Percentiles rank a stretch among this genome's conserved stretches.
These are phyloP conservation scores for Pachycephala philippinensis DNA, from an alignment of 2,113 vertebrate species.

Conservation along the genomic window DNA sequence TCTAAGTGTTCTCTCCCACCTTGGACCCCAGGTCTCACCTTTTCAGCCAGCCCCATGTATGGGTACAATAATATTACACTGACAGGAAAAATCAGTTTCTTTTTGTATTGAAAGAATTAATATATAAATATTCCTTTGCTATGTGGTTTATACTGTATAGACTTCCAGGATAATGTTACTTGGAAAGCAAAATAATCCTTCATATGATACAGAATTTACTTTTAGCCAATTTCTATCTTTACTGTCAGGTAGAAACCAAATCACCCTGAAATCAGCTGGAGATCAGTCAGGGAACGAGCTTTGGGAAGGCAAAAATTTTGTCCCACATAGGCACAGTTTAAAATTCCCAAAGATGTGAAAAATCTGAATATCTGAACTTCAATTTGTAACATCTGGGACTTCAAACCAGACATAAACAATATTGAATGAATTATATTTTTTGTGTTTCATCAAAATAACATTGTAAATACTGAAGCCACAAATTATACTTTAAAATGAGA, in stretches of 20 bases:
- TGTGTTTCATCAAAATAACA: constrained; percentile 22
- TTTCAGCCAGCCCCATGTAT: not conserved
- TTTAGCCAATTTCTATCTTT: not conserved
- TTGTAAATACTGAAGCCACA: constrained; percentile 33
- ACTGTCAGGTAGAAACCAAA: not conserved
- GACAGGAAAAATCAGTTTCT: not conserved
- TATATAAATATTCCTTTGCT: not conserved
- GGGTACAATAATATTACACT: not conserved
- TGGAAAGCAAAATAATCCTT: not conserved
- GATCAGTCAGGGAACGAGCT: not conserved
- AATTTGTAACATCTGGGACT: constrained; percentile 23
- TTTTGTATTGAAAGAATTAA: not conserved
- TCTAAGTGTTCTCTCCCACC: not conserved
- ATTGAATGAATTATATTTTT: not conserved
- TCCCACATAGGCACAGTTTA: not conserved
- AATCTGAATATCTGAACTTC: not conserved
- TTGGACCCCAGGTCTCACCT: not conserved
- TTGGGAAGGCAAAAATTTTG: not conserved
- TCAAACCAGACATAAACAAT: constrained; percentile 15
- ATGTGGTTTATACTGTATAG: not conserved
- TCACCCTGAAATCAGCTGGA: not conserved
- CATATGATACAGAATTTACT: not conserved
- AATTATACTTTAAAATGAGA: constrained; percentile 2
- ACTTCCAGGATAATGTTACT: not conserved
- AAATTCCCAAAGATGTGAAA: not conserved